Base-by-base conservation (phyloP, 53 echinoderm and acorn worm species). In the Apostichopus leukothele region DNA sequence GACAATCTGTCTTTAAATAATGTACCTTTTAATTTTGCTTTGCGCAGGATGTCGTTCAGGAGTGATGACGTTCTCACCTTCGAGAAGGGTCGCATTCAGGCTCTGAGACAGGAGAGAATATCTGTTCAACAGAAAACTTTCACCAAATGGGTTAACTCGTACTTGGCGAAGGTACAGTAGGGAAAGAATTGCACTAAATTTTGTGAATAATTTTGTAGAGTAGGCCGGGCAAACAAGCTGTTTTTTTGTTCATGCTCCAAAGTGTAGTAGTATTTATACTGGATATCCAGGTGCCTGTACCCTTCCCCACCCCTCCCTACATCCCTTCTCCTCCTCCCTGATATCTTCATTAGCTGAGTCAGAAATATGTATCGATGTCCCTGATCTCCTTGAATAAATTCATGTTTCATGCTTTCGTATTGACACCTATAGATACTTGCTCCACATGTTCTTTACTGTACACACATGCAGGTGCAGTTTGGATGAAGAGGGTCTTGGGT, bases 141-240 rank as follows among this genome's bases (percentile, higher is more conserved):
- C 79, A 97, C 95, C 76, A 97, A 97, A 88, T 97, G 97, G 97
- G 91, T 97, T 76, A 97, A 97, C 89, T 95, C 95, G n/a, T 94
- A 92, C 87, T 87, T 97, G 74, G 94, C 86, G 76, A 97, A 94
- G 92, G 97, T 97, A 84, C 39, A 39, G 39, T 39, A 39, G 39
- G 75, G 86, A 50, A 54, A 52, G 8, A n/a, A 18, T 79, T 50
- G 7, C 53, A 9, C 53, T 14, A 10, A 14, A 19, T 7, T 7
- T 74, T 74, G 74, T 25, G 9, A 74, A 74, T 74, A 19, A 79
- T 79, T 18, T 18, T 16, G 71, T 71, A 63, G 8, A 63, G 7
- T 63, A 63, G 4, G 14, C 16, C 63, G 6, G 16, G 63, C 10
- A 63, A 16, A 63, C 63, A 13, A 16, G 16, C 16, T 11, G 63